phyloP scores from a whole-genome alignment of 2,888 invertebrate genomes.

The Nephrotoma flavescens region DNA sequence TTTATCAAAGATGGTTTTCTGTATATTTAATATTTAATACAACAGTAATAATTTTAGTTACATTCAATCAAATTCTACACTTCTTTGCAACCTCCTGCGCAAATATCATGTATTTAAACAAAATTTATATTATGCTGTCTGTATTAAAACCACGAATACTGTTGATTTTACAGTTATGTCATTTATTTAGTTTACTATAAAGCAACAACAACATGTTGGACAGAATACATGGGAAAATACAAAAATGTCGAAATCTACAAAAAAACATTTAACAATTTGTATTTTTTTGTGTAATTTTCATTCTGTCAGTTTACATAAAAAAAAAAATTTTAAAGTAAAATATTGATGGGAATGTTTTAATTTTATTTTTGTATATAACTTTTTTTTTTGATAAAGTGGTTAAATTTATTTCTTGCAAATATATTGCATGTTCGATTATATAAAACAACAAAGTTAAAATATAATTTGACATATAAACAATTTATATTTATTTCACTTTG shows the following conservation, averaged over 20 bases:
- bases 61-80: too few relatives aligned
- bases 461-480: background rate
- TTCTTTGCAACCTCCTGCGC: too few relatives aligned
- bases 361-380: background rate
- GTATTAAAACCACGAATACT: background rate
- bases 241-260: background rate
- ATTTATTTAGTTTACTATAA: background rate
- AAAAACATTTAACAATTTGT: background rate
- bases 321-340: background rate
- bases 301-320: background rate
- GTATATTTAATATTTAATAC: too few relatives aligned
- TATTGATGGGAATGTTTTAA: background rate
- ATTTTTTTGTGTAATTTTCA: background rate
- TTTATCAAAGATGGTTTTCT: too few relatives aligned
- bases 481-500: background rate
- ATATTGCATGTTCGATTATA: background rate
- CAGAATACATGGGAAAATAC: background rate
- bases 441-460: background rate
- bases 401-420: background rate
- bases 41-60: too few relatives aligned
- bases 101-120: background rate
- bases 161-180: background rate
- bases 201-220: background rate
- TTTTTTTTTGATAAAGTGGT: background rate
- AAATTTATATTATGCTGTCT: background rate